Percentiles rank a stretch among this genome's conserved stretches.
phyloP scores from a whole-genome alignment of 1,140 invertebrate species.

The Macrobrachium nipponense region DNA sequence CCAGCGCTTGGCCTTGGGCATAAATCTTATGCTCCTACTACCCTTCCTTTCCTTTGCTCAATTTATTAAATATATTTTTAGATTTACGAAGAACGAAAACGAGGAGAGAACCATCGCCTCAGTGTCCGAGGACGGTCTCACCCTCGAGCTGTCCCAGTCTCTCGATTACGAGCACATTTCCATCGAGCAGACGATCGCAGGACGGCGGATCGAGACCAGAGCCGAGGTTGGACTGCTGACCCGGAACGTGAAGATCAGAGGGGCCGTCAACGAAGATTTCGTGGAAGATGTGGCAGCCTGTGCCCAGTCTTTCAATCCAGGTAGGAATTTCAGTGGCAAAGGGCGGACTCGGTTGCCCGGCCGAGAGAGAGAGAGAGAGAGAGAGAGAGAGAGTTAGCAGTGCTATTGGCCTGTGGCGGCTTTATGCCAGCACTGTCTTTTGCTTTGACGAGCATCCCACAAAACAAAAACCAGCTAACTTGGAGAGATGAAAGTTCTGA shows the following conservation, averaged over 20 bases:
- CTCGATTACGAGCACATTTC: slow-evolving; percentile 53
- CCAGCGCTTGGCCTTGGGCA: no score
- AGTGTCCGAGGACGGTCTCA: slow-evolving; percentile 43
- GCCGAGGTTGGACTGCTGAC: slow-evolving; percentile 60
- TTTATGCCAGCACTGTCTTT: no score
- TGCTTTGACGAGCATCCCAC: no score
- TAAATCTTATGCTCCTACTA: no score
- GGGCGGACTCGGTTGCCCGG: no score
- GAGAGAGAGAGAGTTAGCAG: no score
- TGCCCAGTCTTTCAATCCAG: slow-evolving; percentile 30
- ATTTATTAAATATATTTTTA: neutral
- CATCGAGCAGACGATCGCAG: slow-evolving; percentile 50
- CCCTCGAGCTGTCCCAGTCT: slow-evolving; percentile 43
- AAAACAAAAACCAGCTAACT: no score
- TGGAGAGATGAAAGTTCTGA: no score
- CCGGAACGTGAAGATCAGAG: slow-evolving; percentile 56
- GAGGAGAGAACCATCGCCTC: slow-evolving; percentile 49
- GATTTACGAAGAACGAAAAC: slow-evolving; percentile 46
- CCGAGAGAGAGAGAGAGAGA: no score
- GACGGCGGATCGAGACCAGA: slow-evolving; percentile 43
- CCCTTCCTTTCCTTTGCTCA: no score
- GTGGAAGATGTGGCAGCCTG: slow-evolving; percentile 38
- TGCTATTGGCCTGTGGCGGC: no score
- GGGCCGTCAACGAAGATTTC: slow-evolving; percentile 50
- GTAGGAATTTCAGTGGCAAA: slow-evolving; percentile 2